Evolutionary conservation across 2,888 invertebrate genomes (phyloP), one percentile per base, ranked within the genome.

Genomic region (Tyria jacobaeae): DNA sequence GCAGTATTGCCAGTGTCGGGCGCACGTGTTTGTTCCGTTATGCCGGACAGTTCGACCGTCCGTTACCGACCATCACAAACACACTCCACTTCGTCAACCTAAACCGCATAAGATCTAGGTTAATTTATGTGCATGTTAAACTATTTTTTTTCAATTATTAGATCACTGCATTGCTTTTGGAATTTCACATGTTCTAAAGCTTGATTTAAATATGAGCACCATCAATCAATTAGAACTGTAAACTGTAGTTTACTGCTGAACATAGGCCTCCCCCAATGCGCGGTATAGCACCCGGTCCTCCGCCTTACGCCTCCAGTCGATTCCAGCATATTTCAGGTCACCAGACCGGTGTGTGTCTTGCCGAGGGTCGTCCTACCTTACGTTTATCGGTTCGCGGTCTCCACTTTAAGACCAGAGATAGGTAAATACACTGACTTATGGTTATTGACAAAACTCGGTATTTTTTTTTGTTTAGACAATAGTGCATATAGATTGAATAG

Each of bases 1-100:
- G 76, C 77, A 71, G 70, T 76, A 66, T 76, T 71, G 66, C 63
- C 73, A 73, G 71, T 76, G 82, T 82, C 78, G 74, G 64, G 76
- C 80, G 73, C 83, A 80, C 76, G 81, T 82, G 83, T 75, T 50
- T 58, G 57, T 64, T 61, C 83, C 81, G 85, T 82, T 83, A 83
- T 76, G 59, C 69, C 59, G 66, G 62, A 68, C 53, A 66, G 63
- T 66, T 60, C 59, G 53, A 57, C 62, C 54, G 62, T 66, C 55
- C 52, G 34, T 64, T 66, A 62, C 52, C 66, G 34, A 57, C 55
- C 62, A 71, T 71, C 70, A 68, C 61, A 63, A 58, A 60, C 54
- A 34, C 54, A 63, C 51, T 17, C 12, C 24, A 41, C 41, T 51
- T 64, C 70, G 60, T 70, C 68, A 69, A 68, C 65, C 57, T 70